Evolutionary conservation across 1,140 invertebrate genomes (phyloP).

Genomic region (Lasaia peninsularis): DNA sequence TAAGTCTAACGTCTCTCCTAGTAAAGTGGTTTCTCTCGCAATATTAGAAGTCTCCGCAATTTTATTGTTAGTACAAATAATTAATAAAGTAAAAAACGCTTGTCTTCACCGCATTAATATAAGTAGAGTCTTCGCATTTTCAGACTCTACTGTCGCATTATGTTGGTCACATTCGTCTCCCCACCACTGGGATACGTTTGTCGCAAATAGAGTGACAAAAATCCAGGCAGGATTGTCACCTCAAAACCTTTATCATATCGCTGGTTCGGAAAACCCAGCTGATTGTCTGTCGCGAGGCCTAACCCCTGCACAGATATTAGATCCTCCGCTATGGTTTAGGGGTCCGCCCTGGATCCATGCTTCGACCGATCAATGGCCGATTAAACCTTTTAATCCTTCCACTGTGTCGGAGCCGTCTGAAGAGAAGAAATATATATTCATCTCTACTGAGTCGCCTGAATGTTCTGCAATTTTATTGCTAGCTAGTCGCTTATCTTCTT

Average conservation of each 20-base stretch:
- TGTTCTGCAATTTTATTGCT: neutral
- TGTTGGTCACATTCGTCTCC: slow-evolving; percentile 20
- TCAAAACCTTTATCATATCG: slow-evolving; percentile 16
- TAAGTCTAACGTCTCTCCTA: neutral
- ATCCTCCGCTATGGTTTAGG: slow-evolving; percentile 13
- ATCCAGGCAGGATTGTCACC: slow-evolving; percentile 17
- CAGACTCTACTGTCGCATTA: too few species aligned
- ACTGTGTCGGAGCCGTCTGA: neutral
- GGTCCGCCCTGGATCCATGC: neutral
- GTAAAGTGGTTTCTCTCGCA: neutral
- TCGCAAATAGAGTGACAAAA: slow-evolving; percentile 24
- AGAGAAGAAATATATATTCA: neutral
- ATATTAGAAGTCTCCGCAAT: neutral
- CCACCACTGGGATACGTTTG: slow-evolving; percentile 23
- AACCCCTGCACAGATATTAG: slow-evolving; percentile 12
- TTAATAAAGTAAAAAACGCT: neutral
- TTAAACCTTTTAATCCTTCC: neutral
- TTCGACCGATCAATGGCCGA: neutral
- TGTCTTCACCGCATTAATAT: neutral
- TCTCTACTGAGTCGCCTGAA: neutral
- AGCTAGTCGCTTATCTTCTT: neutral
- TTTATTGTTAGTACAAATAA: neutral
- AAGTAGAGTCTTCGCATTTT: slow-evolving; percentile 2
- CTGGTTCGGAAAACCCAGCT: slow-evolving; percentile 20
- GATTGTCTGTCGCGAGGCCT: slow-evolving; percentile 19